Conservation (phyloP, 2,113 vertebrate species). For the Accipiter virgatus region DNA sequence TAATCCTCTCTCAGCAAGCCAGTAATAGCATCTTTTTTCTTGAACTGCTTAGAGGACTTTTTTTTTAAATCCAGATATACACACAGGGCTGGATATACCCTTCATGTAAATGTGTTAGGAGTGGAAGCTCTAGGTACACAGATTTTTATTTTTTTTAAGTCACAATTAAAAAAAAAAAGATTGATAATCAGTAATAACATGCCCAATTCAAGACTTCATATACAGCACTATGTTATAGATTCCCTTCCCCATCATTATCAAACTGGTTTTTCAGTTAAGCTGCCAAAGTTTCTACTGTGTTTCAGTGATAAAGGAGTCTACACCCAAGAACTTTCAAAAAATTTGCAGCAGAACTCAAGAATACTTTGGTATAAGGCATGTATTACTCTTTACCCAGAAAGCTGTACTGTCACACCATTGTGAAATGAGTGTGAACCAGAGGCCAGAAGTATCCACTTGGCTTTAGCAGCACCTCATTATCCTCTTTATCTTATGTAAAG, state of each 20-base stretch:
- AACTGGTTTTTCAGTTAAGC: not conserved
- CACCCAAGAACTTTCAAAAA: not conserved
- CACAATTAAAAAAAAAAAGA: not conserved
- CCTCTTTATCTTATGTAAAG: not conserved
- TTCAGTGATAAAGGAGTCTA: not conserved
- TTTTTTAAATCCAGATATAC: not conserved
- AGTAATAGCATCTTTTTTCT: conserved; percentile 35
- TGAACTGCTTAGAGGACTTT: conserved; percentile 12
- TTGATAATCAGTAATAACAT: not conserved
- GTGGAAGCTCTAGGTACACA: not conserved
- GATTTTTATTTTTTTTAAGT: not conserved
- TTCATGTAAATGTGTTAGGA: not conserved
- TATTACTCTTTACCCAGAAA: not conserved
- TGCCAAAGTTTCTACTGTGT: not conserved
- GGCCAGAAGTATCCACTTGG: not conserved
- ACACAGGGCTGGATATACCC: not conserved
- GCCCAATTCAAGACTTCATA: not conserved
- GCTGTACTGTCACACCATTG: not conserved
- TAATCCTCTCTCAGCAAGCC: conserved; percentile 45
- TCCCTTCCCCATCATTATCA: not conserved
- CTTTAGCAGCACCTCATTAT: not conserved
- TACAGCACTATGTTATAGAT: not conserved
- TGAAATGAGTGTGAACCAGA: not conserved
- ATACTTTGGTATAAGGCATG: not conserved
- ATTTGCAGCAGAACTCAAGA: not conserved